Evolutionary conservation across 2,888 invertebrate species (phyloP), one percentile per base, ranked within the genome.

Genomic region (Phortica magna): DNA sequence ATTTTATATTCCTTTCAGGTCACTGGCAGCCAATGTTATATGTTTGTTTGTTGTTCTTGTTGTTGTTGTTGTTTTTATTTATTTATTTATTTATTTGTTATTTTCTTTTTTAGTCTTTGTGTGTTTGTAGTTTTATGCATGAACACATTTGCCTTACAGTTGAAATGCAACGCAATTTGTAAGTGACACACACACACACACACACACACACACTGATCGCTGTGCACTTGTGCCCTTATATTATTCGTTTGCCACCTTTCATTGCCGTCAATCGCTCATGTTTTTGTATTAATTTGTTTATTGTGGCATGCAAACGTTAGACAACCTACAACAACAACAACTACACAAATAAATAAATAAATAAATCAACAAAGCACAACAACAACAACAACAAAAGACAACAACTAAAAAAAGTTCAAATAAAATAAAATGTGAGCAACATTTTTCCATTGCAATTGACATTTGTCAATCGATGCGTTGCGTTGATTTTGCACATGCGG

Each of bases 1-100:
- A 87, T 84, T 86, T 81, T 81, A 81, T 84, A 82, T 84, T 78
- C 82, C 81, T 87, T 85, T 82, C 88, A 84, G 83, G 83, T 83
- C 84, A 87, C 80, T 84, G 83, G 76, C 88, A 81, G 77, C 76
- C 83, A 77, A 68, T 68, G 19, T 43, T 68, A 43, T 68, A 19
- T 61, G 61, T 61, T 10, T 22, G 22, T 61, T 19, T 61, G 48
- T 14, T 43, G 10, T 43, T 7, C 10, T 43, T 43, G 43, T 43
- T 6, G 7, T 43, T 6, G 43, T 48, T 48, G 7, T 48, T 12
- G 2, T 12, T 19, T 9, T 68, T 19, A 10, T 68, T 43, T 68
- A 10, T 61, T 7, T 22, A 19, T 61, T 61, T n/a, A n/a, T n/a
- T n/a, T n/a, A n/a, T 61, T 22, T 6, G 14, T 19, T 65, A n/a